Evolutionary conservation across 2,797 vertebrate genomes (phyloP).

Genomic region (Karalla daura): DNA sequence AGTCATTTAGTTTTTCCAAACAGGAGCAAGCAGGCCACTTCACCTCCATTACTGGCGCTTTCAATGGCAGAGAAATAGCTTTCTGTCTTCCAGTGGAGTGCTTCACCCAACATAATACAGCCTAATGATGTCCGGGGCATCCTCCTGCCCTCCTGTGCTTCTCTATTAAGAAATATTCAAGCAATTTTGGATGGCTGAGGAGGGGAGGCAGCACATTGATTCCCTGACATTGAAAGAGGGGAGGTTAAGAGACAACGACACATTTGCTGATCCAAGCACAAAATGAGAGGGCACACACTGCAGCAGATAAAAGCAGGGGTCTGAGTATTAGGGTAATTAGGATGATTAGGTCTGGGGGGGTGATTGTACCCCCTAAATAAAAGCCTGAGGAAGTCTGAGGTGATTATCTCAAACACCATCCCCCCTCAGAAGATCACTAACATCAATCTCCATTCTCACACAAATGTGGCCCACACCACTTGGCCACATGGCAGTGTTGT

Average conservation of each 20-base stretch:
- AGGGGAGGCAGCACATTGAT: slow-evolving; percentile 17
- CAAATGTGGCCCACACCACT: slow-evolving; percentile 34
- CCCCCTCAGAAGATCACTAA: slow-evolving; percentile 23
- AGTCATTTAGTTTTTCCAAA: slow-evolving; percentile 78
- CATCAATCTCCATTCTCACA: slow-evolving; percentile 35
- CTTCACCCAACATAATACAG: slow-evolving; percentile 69
- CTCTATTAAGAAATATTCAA: slow-evolving; percentile 50
- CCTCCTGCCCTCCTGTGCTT: slow-evolving; percentile 18
- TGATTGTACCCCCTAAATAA: slow-evolving; percentile 6
- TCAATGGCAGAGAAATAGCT: slow-evolving; percentile 66
- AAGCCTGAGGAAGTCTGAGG: slow-evolving; percentile 10
- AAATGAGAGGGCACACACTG: slow-evolving; percentile 3
- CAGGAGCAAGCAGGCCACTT: slow-evolving; percentile 76
- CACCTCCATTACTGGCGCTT: slow-evolving; percentile 77
- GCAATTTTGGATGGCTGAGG: slow-evolving; percentile 25
- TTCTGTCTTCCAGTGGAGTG: slow-evolving; percentile 64
- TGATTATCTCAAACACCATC: slow-evolving; percentile 33
- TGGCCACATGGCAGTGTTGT: slow-evolving; percentile 11
- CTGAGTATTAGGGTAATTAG: slow-evolving; percentile 24
- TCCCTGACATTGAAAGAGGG: slow-evolving; percentile 14
- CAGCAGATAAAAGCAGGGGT: slow-evolving; percentile 30
- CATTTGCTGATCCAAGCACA: slow-evolving; percentile 22
- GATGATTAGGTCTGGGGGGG: slow-evolving; percentile 12
- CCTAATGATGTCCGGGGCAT: slow-evolving; percentile 62
- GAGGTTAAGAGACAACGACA: slow-evolving; percentile 5